phyloP scores from a whole-genome alignment of 2,113 vertebrate species.

The Vireo altiloquus region DNA sequence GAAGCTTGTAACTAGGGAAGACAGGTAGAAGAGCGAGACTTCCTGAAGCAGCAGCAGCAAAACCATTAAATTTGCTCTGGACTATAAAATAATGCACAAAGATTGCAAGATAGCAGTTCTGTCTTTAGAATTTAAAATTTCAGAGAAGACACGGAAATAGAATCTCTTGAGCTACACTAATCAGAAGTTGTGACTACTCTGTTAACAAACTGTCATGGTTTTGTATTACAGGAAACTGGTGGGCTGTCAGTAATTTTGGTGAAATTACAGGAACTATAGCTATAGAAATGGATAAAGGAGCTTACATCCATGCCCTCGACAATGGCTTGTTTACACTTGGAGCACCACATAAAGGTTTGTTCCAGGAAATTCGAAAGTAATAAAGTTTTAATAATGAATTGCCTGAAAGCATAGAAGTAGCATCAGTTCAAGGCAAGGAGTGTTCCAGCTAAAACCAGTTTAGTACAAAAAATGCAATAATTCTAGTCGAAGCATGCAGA shows the following conservation, averaged over 20 bases:
- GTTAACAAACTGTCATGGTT: background rate
- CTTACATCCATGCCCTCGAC: constrained; percentile 92
- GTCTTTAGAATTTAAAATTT: background rate
- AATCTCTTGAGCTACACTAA: background rate
- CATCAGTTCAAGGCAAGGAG: background rate
- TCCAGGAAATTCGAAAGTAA: background rate
- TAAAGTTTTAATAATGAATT: background rate
- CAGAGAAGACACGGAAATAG: accelerated
- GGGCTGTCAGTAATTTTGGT: constrained; percentile 83
- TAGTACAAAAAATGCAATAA: background rate
- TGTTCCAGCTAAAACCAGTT: background rate
- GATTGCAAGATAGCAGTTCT: background rate
- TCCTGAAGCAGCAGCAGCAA: background rate
- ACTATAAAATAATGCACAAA: background rate
- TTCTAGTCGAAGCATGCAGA: background rate
- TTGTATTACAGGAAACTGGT: constrained; percentile 85
- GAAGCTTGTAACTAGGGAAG: background rate
- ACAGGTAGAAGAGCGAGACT: background rate
- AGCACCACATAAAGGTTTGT: constrained; percentile 85
- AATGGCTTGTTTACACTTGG: constrained; percentile 95
- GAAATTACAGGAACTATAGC: constrained; percentile 91
- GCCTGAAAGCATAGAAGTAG: background rate
- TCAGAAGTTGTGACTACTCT: background rate
- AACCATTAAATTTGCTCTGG: background rate
- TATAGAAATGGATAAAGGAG: constrained; percentile 92